Evolutionary conservation across 35 echinoderm and acorn worm genomes (phyloP).

Genomic region (Acanthaster planci): DNA sequence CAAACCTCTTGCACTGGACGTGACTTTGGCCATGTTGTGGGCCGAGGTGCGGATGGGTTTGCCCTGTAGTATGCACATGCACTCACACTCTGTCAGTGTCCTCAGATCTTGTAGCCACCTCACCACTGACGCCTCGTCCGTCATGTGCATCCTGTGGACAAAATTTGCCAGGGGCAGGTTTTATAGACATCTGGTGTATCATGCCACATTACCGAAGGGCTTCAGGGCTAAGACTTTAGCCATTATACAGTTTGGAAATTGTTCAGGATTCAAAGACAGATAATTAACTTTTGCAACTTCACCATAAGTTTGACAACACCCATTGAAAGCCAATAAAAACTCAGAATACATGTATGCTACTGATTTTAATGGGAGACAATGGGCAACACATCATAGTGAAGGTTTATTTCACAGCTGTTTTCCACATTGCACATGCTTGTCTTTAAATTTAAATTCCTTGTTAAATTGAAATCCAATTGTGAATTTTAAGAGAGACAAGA

Average conservation of each 20-base stretch:
- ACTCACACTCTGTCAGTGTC: constrained; percentile 72
- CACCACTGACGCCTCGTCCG: constrained; percentile 64
- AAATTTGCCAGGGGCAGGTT: neutral
- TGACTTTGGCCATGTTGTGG: constrained; percentile 57
- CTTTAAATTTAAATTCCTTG: too few relatives aligned
- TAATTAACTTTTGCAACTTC: too few relatives aligned
- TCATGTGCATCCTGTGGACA: constrained; percentile 46
- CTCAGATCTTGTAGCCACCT: constrained; percentile 75
- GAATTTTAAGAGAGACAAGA: neutral
- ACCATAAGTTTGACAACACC: too few relatives aligned
- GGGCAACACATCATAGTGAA: too few relatives aligned
- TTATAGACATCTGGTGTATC: too few relatives aligned
- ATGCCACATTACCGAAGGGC: neutral
- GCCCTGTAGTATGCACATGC: constrained; percentile 79
- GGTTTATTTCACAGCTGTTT: too few relatives aligned
- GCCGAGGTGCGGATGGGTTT: constrained; percentile 84
- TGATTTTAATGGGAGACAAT: too few relatives aligned
- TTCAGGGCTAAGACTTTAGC: neutral
- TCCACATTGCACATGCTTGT: too few relatives aligned
- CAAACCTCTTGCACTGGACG: constrained; percentile 66
- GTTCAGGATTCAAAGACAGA: neutral
- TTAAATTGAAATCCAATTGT: too few relatives aligned
- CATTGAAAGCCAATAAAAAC: too few relatives aligned
- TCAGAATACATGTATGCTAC: too few relatives aligned
- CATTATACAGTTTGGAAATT: neutral